Conservation (phyloP, 2,113 vertebrate genomes). For the Callaeas wilsoni region DNA sequence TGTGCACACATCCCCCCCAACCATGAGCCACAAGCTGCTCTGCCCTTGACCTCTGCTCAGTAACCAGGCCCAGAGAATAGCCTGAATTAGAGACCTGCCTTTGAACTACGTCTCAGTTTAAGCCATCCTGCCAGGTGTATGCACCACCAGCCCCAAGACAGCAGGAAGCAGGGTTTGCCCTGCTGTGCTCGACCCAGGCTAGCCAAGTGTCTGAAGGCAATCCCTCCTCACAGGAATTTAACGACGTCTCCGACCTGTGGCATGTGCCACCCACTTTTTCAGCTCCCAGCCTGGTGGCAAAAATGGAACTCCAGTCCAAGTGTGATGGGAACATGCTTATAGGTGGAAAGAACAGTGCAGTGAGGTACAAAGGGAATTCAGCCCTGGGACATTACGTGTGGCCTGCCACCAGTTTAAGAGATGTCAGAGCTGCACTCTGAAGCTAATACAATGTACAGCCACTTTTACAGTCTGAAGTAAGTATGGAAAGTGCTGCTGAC, state of each 20-base stretch:
- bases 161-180: background rate
- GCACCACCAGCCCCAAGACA: background rate
- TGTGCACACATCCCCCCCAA: background rate
- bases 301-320: slow-evolving; percentile 13
- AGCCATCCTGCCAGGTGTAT: background rate
- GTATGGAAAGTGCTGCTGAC: background rate
- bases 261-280: slow-evolving; percentile 19
- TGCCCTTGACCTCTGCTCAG: slow-evolving; percentile 17
- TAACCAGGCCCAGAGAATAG: background rate
- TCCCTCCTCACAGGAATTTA: slow-evolving; percentile 4
- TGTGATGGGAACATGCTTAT: background rate
- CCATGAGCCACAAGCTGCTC: background rate
- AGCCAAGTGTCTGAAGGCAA: background rate
- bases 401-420: background rate
- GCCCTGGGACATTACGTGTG: background rate
- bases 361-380: background rate
- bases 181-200: background rate
- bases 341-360: background rate
- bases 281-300: slow-evolving; percentile 10
- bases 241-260: background rate
- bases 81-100: background rate
- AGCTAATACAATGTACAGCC: background rate
- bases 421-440: background rate
- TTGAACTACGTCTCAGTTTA: background rate
- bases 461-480: background rate